Conservation (phyloP, 1,140 invertebrate species). For the Telenomus remus region DNA sequence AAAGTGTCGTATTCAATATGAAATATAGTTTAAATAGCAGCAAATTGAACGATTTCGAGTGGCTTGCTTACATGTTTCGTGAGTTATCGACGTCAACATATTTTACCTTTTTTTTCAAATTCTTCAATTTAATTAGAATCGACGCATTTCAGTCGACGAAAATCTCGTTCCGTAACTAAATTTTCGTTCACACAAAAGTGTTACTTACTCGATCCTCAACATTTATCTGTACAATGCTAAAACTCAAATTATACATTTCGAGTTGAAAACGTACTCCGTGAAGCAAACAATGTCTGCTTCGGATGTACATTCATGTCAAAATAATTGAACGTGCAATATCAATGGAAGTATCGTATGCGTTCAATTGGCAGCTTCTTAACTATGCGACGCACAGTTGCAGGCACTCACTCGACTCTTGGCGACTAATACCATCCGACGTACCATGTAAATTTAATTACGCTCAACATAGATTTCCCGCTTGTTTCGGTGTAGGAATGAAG, state of each 20-base stretch:
- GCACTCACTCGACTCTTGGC: conserved; percentile 13
- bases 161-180: too few relatives aligned
- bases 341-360: conserved; percentile 6
- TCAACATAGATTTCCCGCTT: conserved; percentile 47
- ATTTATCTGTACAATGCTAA: conserved; percentile 1
- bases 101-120: background rate
- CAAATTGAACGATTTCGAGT: conserved; percentile 17
- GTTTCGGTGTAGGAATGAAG: conserved; percentile 56
- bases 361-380: conserved; percentile 30
- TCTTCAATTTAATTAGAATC: too few relatives aligned
- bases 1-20: conserved; percentile 43
- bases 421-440: conserved; percentile 44
- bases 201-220: too few relatives aligned
- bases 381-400: conserved; percentile 13
- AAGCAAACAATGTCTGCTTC: too few relatives aligned
- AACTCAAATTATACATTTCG: too few relatives aligned
- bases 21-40: conserved; percentile 33
- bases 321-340: conserved; percentile 14
- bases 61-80: conserved; percentile 26
- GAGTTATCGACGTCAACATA: conserved; percentile 5
- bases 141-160: too few relatives aligned
- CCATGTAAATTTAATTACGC: conserved; percentile 64
- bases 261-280: too few relatives aligned
- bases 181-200: too few relatives aligned
- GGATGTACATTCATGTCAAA: background rate